These are phyloP conservation scores for Argyrosomus regius DNA, from an alignment of 2,797 vertebrate species.

Conservation along the genomic window DNA sequence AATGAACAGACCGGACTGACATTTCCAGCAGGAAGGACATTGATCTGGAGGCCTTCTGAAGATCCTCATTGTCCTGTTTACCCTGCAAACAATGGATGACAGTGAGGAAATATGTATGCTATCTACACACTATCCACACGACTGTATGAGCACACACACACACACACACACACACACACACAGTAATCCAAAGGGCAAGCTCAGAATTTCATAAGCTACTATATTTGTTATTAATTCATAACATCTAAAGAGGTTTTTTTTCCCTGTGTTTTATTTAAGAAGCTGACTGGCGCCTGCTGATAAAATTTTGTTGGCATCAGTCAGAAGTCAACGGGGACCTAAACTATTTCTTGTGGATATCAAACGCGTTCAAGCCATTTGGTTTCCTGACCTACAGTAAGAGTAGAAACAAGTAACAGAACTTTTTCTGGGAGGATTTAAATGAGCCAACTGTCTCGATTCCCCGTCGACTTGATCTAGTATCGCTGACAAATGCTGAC, in stretches of 20 bases:
- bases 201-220: constrained; percentile 42
- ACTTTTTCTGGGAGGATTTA: constrained; percentile 38
- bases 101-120: constrained; percentile 49
- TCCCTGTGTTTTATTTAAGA: constrained; percentile 29
- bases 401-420: constrained; percentile 24
- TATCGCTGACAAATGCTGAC: constrained; percentile 49
- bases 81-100: constrained; percentile 71
- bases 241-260: constrained; percentile 23
- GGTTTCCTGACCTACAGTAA: constrained; percentile 43
- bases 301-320: constrained; percentile 35
- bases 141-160: not conserved
- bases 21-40: constrained; percentile 81
- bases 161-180: constrained; percentile 11
- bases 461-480: constrained; percentile 54
- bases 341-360: constrained; percentile 64
- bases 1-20: constrained; percentile 78
- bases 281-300: constrained; percentile 34
- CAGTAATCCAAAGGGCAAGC: constrained; percentile 55
- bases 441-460: constrained; percentile 57
- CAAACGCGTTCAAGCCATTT: constrained; percentile 46
- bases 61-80: constrained; percentile 78
- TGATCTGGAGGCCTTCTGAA: constrained; percentile 76
- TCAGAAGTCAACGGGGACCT: constrained; percentile 41
- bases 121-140: constrained; percentile 30
- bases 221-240: constrained; percentile 60